Conservation (phyloP, 2,113 vertebrate species). For the Calyptomena viridis region DNA sequence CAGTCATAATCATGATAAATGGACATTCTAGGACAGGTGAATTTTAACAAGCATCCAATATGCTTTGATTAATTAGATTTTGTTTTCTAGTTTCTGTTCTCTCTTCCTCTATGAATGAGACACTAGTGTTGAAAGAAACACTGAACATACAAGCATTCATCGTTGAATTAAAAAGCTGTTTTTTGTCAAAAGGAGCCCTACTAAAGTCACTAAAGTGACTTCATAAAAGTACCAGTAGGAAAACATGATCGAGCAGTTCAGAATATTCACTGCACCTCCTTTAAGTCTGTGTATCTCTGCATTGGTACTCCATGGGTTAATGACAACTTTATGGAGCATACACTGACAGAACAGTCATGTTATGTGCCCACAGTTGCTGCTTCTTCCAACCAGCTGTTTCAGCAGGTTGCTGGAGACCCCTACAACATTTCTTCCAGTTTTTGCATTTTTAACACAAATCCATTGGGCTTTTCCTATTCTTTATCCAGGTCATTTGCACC, state of each 20-base stretch:
- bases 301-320: neutral
- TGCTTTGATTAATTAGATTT: slow-evolving; percentile 77
- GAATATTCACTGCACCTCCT: neutral
- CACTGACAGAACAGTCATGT: neutral
- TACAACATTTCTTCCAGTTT: neutral
- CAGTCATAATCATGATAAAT: slow-evolving; percentile 79
- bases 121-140: neutral
- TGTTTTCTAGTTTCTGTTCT: slow-evolving; percentile 42
- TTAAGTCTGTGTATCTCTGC: neutral
- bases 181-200: neutral
- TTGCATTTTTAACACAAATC: neutral
- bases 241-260: neutral
- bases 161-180: neutral
- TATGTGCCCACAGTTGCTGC: neutral
- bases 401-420: neutral
- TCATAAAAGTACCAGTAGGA: neutral
- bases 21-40: slow-evolving; percentile 75
- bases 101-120: slow-evolving; percentile 57
- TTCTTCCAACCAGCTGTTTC: neutral
- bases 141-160: neutral
- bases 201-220: neutral
- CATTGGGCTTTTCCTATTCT: neutral
- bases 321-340: neutral
- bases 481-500: neutral
- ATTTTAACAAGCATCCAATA: slow-evolving; percentile 77